Evolutionary conservation across 2,797 vertebrate genomes (phyloP), one percentile per base, ranked within the genome.

Genomic region (Chrysocyon brachyurus): DNA sequence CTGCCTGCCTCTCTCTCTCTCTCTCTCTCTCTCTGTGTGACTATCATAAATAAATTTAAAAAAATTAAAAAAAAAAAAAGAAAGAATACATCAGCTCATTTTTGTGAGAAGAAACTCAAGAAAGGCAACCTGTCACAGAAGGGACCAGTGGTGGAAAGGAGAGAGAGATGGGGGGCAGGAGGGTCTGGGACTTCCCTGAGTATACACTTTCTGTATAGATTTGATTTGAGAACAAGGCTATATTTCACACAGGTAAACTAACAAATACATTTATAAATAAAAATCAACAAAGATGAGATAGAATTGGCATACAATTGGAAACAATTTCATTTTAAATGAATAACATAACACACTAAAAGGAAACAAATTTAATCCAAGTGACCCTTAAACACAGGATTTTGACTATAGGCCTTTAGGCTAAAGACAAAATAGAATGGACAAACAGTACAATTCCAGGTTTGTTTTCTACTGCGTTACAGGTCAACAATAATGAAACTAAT

Each of bases 291-390:
- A 16, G 15, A 28, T n/a, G 82, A 81, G 31, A 64, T 57, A 70
- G 68, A 92, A 78, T 0, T 92, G 72, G 59, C 56, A 87, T 68
- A 56, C 7, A 92, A 83, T 68, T 8, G 68, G 24, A 94, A 83
- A 79, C 26, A 83, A 79, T 31, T 93, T 3, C 49, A 87, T 79
- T 97, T 91, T 40, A 92, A 84, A 90, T 97, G 61, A 91, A 59
- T 21, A 86, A 57, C 6, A 12, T 56, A 82, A 68, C 24, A 86
- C 2, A 40, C 26, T 77, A 84, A 64, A 56, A 22, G 2, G 28
- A 28, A 6, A 49, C 66, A 46, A 52, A 84, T 49, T 33, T 61
- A 82, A 92, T 57, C 31, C 28, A 75, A 94, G 22, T 72, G 83
- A 88, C 24, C 33, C 6, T 86, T 68, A 89, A 94, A 68, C 36